Evolutionary conservation across 2,113 vertebrate species (phyloP).

Genomic region (Psettodes erumei): DNA sequence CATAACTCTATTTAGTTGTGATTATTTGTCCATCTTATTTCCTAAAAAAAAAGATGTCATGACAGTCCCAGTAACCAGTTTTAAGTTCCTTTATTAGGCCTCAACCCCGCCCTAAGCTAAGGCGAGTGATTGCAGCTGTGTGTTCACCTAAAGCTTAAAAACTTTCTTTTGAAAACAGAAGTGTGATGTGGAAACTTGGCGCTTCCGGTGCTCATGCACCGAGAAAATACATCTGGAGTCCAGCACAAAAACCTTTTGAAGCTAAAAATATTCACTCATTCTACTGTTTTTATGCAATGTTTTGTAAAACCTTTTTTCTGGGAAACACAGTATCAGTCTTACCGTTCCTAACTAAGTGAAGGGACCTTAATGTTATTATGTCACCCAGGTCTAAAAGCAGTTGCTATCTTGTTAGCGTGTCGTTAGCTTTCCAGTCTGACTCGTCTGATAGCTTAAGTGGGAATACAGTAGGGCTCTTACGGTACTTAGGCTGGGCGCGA

Average conservation of each 20-base stretch:
- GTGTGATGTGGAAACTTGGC: too few relatives aligned
- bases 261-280: not conserved
- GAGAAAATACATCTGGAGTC: not conserved
- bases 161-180: too few relatives aligned
- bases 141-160: not conserved
- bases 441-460: constrained; percentile 2
- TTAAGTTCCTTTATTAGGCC: not conserved
- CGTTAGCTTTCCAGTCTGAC: not conserved
- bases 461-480: not conserved
- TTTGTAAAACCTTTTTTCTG: not conserved
- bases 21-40: constrained; percentile 20
- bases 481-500: not conserved
- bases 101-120: constrained; percentile 47
- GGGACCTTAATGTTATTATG: not conserved
- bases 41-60: not conserved
- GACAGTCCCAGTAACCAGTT: not conserved
- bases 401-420: not conserved
- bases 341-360: too few relatives aligned
- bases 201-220: not conserved
- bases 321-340: not conserved
- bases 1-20: constrained; percentile 6
- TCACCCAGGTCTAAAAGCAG: not conserved
- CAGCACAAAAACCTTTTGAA: not conserved
- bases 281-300: not conserved
- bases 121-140: constrained; percentile 16